Conservation (phyloP, 2,888 invertebrate species). For the Drosophila nr. perissopoda region DNA sequence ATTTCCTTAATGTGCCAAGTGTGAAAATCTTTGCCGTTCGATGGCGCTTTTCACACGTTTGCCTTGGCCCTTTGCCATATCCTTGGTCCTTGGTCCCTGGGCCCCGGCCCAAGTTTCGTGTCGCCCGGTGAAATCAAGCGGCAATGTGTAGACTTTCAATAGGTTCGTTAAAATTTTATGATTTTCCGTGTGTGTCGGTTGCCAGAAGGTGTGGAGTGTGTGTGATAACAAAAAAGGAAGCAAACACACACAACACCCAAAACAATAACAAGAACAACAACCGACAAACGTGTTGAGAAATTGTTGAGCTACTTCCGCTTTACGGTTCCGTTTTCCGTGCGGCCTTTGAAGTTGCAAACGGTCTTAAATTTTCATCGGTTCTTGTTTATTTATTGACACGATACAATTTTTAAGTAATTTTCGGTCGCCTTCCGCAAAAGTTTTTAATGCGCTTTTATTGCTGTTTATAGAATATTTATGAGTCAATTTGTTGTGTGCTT, state of each 20-base stretch:
- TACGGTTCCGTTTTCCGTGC: slow-evolving; percentile 28
- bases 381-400: slow-evolving; percentile 60
- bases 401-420: slow-evolving; percentile 59
- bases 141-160: slow-evolving; percentile 82
- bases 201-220: slow-evolving; percentile 22
- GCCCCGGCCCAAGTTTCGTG: slow-evolving; percentile 32
- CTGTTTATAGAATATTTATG: slow-evolving; percentile 67
- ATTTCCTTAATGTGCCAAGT: slow-evolving; percentile 80
- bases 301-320: slow-evolving; percentile 75
- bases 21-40: slow-evolving; percentile 84
- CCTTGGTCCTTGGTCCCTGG: slow-evolving; percentile 10
- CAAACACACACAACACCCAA: slow-evolving; percentile 23
- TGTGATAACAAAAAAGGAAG: slow-evolving; percentile 48
- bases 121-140: slow-evolving; percentile 72
- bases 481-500: slow-evolving; percentile 19
- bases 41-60: slow-evolving; percentile 82
- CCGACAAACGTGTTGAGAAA: slow-evolving; percentile 75
- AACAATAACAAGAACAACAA: slow-evolving; percentile 9
- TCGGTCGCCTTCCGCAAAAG: slow-evolving; percentile 40
- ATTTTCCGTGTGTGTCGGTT: slow-evolving; percentile 64
- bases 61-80: slow-evolving; percentile 49
- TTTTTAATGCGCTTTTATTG: slow-evolving; percentile 63
- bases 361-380: slow-evolving; percentile 48
- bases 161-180: slow-evolving; percentile 82
- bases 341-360: slow-evolving; percentile 58